Conservation (phyloP, 2,888 invertebrate genomes). For the Erebia ligea region DNA sequence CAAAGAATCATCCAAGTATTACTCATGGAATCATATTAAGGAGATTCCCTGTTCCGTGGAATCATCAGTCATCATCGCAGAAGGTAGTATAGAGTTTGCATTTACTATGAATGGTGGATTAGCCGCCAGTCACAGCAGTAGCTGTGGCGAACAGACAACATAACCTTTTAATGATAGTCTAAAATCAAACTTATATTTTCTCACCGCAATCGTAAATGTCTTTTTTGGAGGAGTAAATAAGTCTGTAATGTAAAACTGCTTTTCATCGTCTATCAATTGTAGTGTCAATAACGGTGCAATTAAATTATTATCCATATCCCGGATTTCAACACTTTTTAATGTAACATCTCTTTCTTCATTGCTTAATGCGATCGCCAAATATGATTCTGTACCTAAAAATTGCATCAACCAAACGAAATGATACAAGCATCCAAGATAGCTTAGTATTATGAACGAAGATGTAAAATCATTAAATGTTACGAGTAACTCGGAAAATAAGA, state of each 20-base stretch:
- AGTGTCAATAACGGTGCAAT: constrained; percentile 46
- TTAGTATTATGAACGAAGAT: no score
- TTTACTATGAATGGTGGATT: no score
- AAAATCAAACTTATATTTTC: not conserved
- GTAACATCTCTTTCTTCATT: constrained; percentile 46
- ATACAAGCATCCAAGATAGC: not conserved
- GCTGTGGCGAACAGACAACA: not conserved
- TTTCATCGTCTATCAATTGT: constrained; percentile 42
- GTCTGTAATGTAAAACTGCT: constrained; percentile 52
- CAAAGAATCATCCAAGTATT: no score
- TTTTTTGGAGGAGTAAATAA: constrained; percentile 49
- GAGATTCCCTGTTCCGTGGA: no score
- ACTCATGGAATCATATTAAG: no score
- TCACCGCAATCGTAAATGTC: constrained; percentile 55
- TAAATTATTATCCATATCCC: constrained; percentile 49
- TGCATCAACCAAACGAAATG: not conserved
- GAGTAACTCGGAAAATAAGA: no score
- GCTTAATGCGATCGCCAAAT: constrained; percentile 53
- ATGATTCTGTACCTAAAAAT: constrained; percentile 51
- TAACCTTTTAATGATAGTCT: not conserved
- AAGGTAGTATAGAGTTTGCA: no score
- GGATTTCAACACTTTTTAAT: constrained; percentile 49
- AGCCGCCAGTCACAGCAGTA: no score
- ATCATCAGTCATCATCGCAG: no score
- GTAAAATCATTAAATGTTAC: no score